Conservation (phyloP, 1,140 invertebrate species). For the Drosophila pseudoobscura region DNA sequence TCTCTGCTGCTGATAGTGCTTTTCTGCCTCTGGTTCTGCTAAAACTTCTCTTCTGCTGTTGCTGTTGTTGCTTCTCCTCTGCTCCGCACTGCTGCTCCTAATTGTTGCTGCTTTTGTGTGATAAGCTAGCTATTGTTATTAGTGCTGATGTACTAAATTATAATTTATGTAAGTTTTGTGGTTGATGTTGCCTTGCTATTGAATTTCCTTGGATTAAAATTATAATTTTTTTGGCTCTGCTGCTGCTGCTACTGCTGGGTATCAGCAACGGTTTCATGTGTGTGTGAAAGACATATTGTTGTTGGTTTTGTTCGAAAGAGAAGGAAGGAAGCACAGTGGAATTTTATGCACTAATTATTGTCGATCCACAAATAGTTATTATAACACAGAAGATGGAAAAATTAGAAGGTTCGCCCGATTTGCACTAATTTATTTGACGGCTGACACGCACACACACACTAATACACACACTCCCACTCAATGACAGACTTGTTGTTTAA, state of each 20-base stretch:
- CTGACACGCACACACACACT: constrained; percentile 1
- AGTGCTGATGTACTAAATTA: constrained; percentile 37
- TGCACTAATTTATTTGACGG: background rate
- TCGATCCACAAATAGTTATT: too few species aligned
- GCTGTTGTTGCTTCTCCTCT: constrained; percentile 15
- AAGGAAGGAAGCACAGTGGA: constrained; percentile 25
- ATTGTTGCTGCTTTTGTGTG: constrained; percentile 41
- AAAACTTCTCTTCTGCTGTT: constrained; percentile 1
- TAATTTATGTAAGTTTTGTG: constrained; percentile 63
- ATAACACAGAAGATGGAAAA: too few species aligned
- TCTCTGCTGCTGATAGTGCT: too few species aligned
- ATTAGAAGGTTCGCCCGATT: too few species aligned
- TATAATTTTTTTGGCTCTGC: constrained; percentile 36
- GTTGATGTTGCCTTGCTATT: constrained; percentile 61
- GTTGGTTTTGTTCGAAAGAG: background rate
- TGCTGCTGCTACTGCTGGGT: constrained; percentile 17
- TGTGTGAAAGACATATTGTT: constrained; percentile 22
- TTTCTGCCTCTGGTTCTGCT: constrained; percentile 15
- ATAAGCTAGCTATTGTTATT: constrained; percentile 74
- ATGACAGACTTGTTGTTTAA: constrained; percentile 1
- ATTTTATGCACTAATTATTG: constrained; percentile 13
- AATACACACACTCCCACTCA: background rate
- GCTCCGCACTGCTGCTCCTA: background rate
- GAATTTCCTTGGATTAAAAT: constrained; percentile 62
- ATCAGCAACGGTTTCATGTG: constrained; percentile 29